These are phyloP conservation scores for Alligator sinensis DNA, from an alignment of 2,113 vertebrate genomes.

Conservation along the genomic window DNA sequence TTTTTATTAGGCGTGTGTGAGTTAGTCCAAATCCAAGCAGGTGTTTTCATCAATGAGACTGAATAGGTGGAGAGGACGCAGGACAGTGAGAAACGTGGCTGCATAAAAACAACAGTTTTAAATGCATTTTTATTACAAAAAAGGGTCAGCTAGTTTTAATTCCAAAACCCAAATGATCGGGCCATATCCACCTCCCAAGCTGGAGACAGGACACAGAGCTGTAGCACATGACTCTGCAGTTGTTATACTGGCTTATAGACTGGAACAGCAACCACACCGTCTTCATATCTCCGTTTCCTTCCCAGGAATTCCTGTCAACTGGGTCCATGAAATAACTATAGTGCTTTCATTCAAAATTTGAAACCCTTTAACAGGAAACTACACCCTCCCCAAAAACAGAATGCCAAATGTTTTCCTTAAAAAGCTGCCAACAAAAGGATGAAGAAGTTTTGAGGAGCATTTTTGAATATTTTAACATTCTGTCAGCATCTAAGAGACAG, in stretches of 20 bases:
- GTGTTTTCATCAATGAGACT: not conserved
- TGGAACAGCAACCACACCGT: not conserved
- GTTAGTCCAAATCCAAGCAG: not conserved
- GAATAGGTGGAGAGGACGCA: not conserved
- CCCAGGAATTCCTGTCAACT: not conserved
- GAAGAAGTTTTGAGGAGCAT: not conserved
- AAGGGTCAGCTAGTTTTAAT: not conserved
- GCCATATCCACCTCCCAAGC: not conserved
- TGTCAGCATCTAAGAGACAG: not conserved
- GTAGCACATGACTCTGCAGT: not conserved
- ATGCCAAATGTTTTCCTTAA: not conserved
- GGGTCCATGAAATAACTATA: not conserved
- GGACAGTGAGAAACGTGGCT: not conserved
- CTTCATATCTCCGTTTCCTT: not conserved
- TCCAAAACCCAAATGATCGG: not conserved
- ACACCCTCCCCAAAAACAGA: not conserved
- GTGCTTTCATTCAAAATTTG: not conserved
- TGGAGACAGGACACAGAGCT: not conserved
- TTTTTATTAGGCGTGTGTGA: not conserved
- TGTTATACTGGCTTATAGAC: not conserved
- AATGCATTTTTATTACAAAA: not conserved
- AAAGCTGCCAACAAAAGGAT: not conserved
- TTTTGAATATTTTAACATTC: not conserved
- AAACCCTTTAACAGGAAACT: not conserved
- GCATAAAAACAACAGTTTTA: not conserved